phyloP scores from a whole-genome alignment of 2,113 vertebrate species.

The Gallinago jamesoni region DNA sequence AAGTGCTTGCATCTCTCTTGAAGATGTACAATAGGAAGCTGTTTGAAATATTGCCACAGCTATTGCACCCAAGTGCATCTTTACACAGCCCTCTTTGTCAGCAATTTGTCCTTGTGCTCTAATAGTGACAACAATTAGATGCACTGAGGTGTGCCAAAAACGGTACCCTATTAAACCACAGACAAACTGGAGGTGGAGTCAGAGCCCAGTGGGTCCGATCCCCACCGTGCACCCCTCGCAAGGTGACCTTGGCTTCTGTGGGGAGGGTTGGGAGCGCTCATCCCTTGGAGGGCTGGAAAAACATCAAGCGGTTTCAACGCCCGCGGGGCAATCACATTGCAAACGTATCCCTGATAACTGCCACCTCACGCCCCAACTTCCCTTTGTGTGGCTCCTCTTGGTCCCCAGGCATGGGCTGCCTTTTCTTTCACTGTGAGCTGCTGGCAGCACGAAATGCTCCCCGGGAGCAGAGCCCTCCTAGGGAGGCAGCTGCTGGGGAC shows the following conservation, averaged over 20 bases:
- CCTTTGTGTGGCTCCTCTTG: neutral
- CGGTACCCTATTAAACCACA: constrained; percentile 1
- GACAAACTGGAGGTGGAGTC: neutral
- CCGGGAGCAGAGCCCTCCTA: neutral
- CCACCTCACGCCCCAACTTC: neutral
- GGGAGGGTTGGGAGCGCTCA: neutral
- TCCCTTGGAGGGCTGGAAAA: neutral
- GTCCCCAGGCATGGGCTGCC: neutral
- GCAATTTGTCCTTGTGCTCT: constrained; percentile 58
- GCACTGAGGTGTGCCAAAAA: constrained; percentile 34
- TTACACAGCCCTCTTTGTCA: constrained; percentile 48
- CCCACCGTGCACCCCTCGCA: neutral
- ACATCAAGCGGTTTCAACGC: neutral
- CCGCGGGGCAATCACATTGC: neutral
- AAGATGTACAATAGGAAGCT: constrained; percentile 23
- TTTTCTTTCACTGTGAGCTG: neutral
- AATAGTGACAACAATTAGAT: constrained; percentile 31
- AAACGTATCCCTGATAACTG: neutral
- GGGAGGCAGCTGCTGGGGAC: neutral
- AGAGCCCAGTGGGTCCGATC: neutral
- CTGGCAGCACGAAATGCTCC: neutral
- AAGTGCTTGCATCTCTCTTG: constrained; percentile 28
- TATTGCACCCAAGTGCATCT: constrained; percentile 59
- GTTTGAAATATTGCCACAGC: constrained; percentile 47
- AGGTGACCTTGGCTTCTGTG: neutral